phyloP scores from a whole-genome alignment of 2,888 invertebrate species.

The Caenorhabditis drosophilae region DNA sequence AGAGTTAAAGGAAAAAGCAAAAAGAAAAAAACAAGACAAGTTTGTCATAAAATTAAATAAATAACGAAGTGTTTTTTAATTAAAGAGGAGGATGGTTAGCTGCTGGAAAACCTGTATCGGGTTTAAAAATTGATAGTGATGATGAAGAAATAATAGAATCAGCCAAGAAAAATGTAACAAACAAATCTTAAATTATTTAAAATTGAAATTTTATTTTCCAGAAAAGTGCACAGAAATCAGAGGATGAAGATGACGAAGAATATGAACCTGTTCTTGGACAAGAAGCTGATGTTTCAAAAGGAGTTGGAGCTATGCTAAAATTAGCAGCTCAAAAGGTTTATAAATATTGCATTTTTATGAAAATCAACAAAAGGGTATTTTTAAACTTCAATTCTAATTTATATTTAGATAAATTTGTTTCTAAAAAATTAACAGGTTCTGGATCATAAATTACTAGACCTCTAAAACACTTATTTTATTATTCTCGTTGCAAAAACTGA shows the following conservation, averaged over 20 bases:
- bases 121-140: conserved; percentile 40
- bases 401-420: no score
- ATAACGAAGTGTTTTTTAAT: not conserved
- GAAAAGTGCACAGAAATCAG: conserved; percentile 35
- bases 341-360: no score
- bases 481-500: no score
- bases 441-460: no score
- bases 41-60: not conserved
- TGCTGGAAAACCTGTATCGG: conserved; percentile 23
- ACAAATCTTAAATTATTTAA: conserved; percentile 4
- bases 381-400: no score
- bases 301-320: conserved; percentile 63
- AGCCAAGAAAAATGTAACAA: conserved; percentile 34
- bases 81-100: conserved; percentile 33
- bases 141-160: conserved; percentile 50
- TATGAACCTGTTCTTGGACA: conserved; percentile 63
- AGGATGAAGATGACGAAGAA: conserved; percentile 39
- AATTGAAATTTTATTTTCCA: no score
- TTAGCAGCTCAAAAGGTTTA: conserved; percentile 62
- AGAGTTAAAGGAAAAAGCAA: conserved; percentile 31
- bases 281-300: conserved; percentile 70
- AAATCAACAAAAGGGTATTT: no score
- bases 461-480: no score
- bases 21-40: conserved; percentile 29
- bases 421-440: no score